These are phyloP conservation scores for Sarotherodon lohbergeri DNA, from an alignment of 2,113 vertebrate genomes.

Conservation along the genomic window DNA sequence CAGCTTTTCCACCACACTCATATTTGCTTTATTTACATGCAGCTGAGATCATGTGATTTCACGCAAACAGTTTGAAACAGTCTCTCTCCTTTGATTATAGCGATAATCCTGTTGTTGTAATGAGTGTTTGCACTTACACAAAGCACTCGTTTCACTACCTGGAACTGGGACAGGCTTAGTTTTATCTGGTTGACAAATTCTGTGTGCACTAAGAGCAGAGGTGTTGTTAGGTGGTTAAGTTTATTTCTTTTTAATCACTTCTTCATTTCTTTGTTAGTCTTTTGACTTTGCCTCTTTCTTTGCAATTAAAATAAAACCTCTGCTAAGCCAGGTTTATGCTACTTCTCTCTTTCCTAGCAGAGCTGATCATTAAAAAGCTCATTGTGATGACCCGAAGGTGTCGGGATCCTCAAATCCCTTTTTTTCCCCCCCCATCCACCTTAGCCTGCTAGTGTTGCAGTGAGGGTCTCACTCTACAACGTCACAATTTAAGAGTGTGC, in stretches of 20 bases:
- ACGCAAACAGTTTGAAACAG: not conserved
- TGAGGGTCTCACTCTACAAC: not conserved
- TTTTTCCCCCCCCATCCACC: not conserved
- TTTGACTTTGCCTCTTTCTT: not conserved
- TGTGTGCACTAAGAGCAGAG: not conserved
- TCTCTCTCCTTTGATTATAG: not conserved
- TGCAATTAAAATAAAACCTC: not conserved
- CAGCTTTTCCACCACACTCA: not conserved
- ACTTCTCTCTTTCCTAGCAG: not conserved
- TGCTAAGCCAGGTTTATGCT: not conserved
- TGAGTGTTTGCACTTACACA: not conserved
- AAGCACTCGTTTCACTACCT: not conserved
- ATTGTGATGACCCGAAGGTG: not conserved
- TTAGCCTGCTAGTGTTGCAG: not conserved
- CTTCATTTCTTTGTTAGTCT: not conserved
- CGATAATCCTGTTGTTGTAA: not conserved
- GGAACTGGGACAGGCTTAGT: not conserved
- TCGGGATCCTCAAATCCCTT: not conserved
- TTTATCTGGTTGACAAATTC: not conserved
- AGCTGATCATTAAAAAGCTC: not conserved
- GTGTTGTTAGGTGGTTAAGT: accelerated
- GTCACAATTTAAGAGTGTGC: too few relatives aligned
- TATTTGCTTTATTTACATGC: not conserved
- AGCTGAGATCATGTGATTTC: not conserved
- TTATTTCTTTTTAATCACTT: not conserved